phyloP scores from a whole-genome alignment of 2,888 invertebrate genomes.

The Cantharis rustica region DNA sequence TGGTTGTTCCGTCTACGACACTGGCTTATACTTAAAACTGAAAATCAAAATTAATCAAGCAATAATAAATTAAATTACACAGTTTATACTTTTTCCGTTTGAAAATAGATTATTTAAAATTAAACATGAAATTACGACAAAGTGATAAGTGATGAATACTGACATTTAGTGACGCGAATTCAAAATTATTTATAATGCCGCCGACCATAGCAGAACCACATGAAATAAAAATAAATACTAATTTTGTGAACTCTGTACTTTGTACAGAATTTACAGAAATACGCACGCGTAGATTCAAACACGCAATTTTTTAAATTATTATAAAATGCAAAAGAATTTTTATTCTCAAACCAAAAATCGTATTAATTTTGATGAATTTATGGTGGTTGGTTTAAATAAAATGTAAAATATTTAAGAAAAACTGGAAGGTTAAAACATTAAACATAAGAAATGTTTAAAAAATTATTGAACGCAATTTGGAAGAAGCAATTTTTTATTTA shows the following conservation, averaged over 20 bases:
- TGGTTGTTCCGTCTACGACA: neutral
- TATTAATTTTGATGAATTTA: too few relatives aligned
- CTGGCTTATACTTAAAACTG: neutral
- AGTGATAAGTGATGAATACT: neutral
- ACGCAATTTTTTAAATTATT: neutral
- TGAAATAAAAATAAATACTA: too few relatives aligned
- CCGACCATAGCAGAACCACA: neutral
- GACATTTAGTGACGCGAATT: neutral
- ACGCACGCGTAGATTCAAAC: neutral
- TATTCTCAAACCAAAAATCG: too few relatives aligned
- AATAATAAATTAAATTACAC: neutral
- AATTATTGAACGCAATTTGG: too few relatives aligned
- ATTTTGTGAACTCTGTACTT: too few relatives aligned
- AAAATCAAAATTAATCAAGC: neutral
- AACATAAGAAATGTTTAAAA: too few relatives aligned
- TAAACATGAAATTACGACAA: neutral
- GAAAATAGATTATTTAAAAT: neutral
- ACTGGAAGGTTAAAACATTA: too few relatives aligned
- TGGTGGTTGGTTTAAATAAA: too few relatives aligned
- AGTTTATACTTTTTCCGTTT: neutral
- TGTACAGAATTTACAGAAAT: too few relatives aligned
- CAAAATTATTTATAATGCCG: neutral
- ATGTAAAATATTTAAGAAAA: too few relatives aligned
- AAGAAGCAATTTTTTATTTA: too few relatives aligned
- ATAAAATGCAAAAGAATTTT: too few relatives aligned